Percentiles rank a stretch among this genome's conserved stretches.
Conservation (phyloP, 2,888 invertebrate species). For the Meiosimyza decipiens region DNA sequence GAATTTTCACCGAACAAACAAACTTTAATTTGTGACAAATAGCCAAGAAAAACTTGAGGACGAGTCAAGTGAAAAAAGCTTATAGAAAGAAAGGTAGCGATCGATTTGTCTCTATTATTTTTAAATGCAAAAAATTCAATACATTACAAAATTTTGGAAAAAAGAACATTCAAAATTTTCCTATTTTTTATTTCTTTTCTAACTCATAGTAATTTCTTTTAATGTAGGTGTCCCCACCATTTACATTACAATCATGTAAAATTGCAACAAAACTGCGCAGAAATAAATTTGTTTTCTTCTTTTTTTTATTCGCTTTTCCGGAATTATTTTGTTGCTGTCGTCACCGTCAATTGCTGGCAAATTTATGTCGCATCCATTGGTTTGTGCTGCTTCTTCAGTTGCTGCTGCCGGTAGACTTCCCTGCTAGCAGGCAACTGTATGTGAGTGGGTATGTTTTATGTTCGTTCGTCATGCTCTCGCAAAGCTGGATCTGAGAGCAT, state of each 20-base stretch:
- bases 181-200: too few relatives aligned
- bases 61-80: too few relatives aligned
- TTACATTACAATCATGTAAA: slow-evolving; percentile 12
- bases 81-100: too few relatives aligned
- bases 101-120: too few relatives aligned
- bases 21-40: too few relatives aligned
- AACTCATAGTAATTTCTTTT: background rate
- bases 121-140: too few relatives aligned
- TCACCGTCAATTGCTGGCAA: slow-evolving; percentile 42
- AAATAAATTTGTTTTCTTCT: slow-evolving; percentile 17
- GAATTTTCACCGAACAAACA: too few relatives aligned
- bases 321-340: slow-evolving; percentile 42
- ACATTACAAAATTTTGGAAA: too few relatives aligned
- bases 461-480: slow-evolving; percentile 1
- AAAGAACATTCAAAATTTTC: too few relatives aligned
- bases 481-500: slow-evolving; percentile 26
- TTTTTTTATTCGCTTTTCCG: slow-evolving; percentile 1
- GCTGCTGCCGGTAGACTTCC: background rate
- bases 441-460: slow-evolving; percentile 1
- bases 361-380: slow-evolving; percentile 35
- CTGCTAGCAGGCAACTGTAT: background rate
- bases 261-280: slow-evolving; percentile 32
- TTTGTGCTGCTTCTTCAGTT: background rate
- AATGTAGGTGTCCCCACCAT: background rate
- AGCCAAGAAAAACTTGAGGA: too few relatives aligned